Base-by-base conservation (phyloP, 1,140 invertebrate genomes). In the Macrobrachium rosenbergii region DNA sequence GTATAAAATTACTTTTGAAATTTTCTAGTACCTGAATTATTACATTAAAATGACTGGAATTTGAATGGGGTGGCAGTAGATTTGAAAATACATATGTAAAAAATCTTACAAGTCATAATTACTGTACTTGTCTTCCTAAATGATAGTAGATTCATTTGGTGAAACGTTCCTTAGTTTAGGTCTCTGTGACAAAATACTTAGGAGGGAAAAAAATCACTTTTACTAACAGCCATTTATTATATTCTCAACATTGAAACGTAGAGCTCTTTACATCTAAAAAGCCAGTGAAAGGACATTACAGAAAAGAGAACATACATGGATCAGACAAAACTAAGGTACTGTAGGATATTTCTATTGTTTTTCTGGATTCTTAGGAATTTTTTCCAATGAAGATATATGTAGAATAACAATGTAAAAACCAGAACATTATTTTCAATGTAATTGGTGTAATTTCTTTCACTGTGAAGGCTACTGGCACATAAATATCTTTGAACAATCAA, bases 201-300 rank as follows among this genome's bases (percentile, higher is more conserved):
- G 21, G 28, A 75, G 45, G 75, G n/a, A 11, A 77, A 21, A 21
- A 21, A 77, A 77, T 45, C 21, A 58, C 5, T 5, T 67, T n/a
- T 81, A 81, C 78, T 81, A 81, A 81, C 78, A 81, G 78, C 78
- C 78, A 81, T 81, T 81, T 81, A 81, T 63, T 81, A 81, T 67
- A 81, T 63, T 81, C 78, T 81, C 78, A 81, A 81, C 78, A 81
- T 63, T 63, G 62, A 81, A 81, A 81, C 28, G 78, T 81, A 81
- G 78, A 81, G 78, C 78, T 81, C 78, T 81, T 81, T 81, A 81
- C 78, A 81, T 63, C 78, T 81, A 81, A 81, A 81, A 81, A 81
- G 78, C 78, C 78, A 81, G 78, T 81, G 78, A 81, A 81, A 81
- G 78, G 78, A 81, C 78, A 81, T 60, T 81, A 81, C 23, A 80